These are phyloP conservation scores for Drosophila fungiperda DNA, from an alignment of 2,888 invertebrate species.

Conservation along the genomic window DNA sequence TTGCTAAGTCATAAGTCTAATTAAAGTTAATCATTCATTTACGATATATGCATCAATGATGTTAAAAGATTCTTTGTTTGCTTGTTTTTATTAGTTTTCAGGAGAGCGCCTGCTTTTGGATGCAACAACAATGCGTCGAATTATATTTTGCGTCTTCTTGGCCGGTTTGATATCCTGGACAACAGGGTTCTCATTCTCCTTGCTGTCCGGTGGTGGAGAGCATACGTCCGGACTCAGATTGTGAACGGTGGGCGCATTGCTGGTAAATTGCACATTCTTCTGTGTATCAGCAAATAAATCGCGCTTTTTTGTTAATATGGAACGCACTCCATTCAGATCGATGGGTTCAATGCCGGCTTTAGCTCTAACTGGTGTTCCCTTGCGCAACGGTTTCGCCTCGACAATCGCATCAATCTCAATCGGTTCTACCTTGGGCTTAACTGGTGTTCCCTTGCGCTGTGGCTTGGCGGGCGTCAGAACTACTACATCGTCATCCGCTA, in stretches of 20 bases:
- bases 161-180: constrained; percentile 63
- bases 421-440: constrained; percentile 2
- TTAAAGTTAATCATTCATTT: constrained; percentile 24
- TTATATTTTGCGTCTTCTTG: constrained; percentile 69
- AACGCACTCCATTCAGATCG: constrained; percentile 38
- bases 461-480: constrained; percentile 17
- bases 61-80: not conserved
- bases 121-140: constrained; percentile 77
- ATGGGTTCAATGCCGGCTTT: not conserved
- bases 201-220: constrained; percentile 19
- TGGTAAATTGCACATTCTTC: constrained; percentile 79
- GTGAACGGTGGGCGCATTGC: constrained; percentile 61
- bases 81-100: constrained; percentile 23
- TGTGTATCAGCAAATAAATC: constrained; percentile 66
- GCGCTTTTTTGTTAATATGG: constrained; percentile 61
- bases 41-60: constrained; percentile 6
- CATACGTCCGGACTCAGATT: constrained; percentile 47
- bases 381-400: constrained; percentile 36
- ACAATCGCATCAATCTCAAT: constrained; percentile 2
- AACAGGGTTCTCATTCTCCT: constrained; percentile 52
- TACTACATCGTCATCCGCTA: not conserved
- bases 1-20: constrained; percentile 34
- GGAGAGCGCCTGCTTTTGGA: constrained; percentile 56
- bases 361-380: constrained; percentile 44
- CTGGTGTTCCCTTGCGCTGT: constrained; percentile 45